Conservation (phyloP, 2,113 vertebrate species). For the Corynorhinus townsendii region DNA sequence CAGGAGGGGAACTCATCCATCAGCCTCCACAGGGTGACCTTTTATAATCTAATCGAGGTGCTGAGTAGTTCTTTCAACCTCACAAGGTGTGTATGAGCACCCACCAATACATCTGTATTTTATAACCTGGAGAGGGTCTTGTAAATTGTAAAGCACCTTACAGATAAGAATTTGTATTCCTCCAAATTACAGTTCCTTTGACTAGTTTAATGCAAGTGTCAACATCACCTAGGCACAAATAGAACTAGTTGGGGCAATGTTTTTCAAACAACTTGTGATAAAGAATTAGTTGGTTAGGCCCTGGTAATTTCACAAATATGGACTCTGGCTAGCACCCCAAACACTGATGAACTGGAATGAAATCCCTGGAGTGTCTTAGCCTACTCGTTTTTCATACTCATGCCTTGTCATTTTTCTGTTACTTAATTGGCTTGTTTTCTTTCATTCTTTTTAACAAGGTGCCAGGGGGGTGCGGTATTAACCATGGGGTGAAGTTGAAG, state of each 20-base stretch:
- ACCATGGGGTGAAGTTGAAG: neutral
- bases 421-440: neutral
- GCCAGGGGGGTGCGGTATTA: neutral
- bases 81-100: neutral
- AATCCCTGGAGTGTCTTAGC: neutral
- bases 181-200: neutral
- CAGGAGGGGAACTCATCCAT: too few relatives aligned
- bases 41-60: neutral
- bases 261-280: neutral
- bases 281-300: neutral
- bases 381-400: too few relatives aligned
- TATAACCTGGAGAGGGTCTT: neutral
- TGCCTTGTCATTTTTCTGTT: neutral
- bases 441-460: conserved; percentile 34
- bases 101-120: neutral
- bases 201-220: neutral
- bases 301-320: neutral
- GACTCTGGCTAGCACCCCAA: neutral
- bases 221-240: neutral
- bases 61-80: neutral
- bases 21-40: neutral
- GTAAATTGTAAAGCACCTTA: neutral
- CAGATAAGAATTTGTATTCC: neutral
- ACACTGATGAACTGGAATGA: neutral
- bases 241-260: neutral